Conservation (phyloP, 2,797 vertebrate genomes). For the Siniperca undulata region DNA sequence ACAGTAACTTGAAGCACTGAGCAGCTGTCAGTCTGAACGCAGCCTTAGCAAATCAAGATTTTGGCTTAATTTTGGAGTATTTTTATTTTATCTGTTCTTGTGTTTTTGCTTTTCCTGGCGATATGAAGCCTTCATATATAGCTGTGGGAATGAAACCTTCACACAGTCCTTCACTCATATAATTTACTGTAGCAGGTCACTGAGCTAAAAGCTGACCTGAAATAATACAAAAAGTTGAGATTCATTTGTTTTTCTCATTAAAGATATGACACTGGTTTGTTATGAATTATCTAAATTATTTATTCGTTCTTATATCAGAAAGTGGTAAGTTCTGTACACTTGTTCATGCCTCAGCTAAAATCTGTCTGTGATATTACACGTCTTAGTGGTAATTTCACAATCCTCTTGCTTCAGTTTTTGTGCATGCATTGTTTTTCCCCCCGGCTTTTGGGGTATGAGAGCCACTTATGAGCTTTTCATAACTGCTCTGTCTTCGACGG, state of each 20-base stretch:
- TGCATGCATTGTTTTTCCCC: conserved; percentile 4
- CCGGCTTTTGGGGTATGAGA: conserved; percentile 11
- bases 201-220: background rate
- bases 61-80: background rate
- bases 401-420: conserved; percentile 6
- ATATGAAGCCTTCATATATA: background rate
- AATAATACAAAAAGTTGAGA: background rate
- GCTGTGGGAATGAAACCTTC: background rate
- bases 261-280: background rate
- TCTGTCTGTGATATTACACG: conserved; percentile 22
- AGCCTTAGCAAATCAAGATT: conserved; percentile 1
- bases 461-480: conserved; percentile 36
- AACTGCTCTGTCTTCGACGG: conserved; percentile 37
- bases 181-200: background rate
- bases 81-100: background rate
- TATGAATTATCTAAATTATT: conserved; percentile 16
- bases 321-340: conserved; percentile 4
- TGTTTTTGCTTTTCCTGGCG: background rate
- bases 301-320: background rate
- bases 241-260: background rate
- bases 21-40: conserved; percentile 13
- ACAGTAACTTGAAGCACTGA: conserved; percentile 29
- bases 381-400: conserved; percentile 29
- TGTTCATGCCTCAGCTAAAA: conserved; percentile 11
- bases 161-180: background rate